phyloP scores from a whole-genome alignment of 1,140 invertebrate species.

The Drosophila micromelanica region DNA sequence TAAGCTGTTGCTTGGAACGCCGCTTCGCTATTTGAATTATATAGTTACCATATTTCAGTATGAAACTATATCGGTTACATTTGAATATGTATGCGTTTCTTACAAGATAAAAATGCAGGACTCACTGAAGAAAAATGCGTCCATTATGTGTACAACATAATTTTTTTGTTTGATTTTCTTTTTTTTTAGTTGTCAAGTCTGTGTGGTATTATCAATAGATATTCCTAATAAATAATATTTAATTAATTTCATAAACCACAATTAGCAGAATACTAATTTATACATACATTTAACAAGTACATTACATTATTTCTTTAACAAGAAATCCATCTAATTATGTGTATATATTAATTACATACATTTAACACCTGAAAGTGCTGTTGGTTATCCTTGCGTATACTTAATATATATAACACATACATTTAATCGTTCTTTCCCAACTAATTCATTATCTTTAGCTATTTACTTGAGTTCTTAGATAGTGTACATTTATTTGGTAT shows the following conservation, averaged over 20 bases:
- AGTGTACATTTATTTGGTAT: slow-evolving; percentile 5
- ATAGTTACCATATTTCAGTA: slow-evolving; percentile 13
- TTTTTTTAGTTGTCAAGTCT: slow-evolving; percentile 33
- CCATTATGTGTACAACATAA: slow-evolving; percentile 23
- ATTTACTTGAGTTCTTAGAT: slow-evolving; percentile 4
- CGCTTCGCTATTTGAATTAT: background rate
- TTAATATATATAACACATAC: slow-evolving; percentile 25
- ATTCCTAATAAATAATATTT: slow-evolving; percentile 26
- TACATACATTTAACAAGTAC: slow-evolving; percentile 29
- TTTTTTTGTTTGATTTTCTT: background rate
- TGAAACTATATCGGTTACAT: slow-evolving; percentile 19
- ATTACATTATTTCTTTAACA: slow-evolving; percentile 11
- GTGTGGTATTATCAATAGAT: slow-evolving; percentile 25
- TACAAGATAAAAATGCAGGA: slow-evolving; percentile 37
- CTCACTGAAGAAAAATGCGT: slow-evolving; percentile 12
- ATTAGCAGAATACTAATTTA: slow-evolving; percentile 22
- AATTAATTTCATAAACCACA: slow-evolving; percentile 26
- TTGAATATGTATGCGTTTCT: slow-evolving; percentile 39
- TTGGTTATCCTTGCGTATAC: slow-evolving; percentile 41
- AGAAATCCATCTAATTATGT: slow-evolving; percentile 24
- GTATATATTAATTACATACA: slow-evolving; percentile 12
- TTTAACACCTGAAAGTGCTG: slow-evolving; percentile 34
- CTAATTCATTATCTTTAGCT: background rate
- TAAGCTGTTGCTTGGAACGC: background rate
- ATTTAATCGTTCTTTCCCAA: background rate